Evolutionary conservation across 1,140 invertebrate species (phyloP).

Genomic region (Sarcophaga bullata): DNA sequence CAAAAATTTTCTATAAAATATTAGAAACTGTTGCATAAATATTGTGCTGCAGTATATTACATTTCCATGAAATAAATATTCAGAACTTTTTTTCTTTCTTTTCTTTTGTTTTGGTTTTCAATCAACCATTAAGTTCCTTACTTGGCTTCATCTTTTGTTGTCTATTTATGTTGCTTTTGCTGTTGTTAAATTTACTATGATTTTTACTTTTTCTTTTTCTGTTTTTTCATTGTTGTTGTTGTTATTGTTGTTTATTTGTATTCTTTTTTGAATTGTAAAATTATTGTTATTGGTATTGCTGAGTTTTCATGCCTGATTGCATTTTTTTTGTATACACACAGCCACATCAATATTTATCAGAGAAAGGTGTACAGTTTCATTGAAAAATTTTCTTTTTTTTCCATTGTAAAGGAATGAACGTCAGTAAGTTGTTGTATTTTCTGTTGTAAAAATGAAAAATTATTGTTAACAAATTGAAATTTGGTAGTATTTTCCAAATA

Average conservation of each 20-base stretch:
- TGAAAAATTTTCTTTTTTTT: not conserved
- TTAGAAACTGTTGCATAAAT: too few relatives aligned
- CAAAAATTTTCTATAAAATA: too few relatives aligned
- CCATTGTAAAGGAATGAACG: not conserved
- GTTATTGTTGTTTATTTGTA: slow-evolving; percentile 19
- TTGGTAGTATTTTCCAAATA: slow-evolving; percentile 25
- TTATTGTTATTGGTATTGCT: slow-evolving; percentile 23
- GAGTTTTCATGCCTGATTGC: slow-evolving; percentile 33
- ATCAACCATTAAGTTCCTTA: slow-evolving; percentile 32
- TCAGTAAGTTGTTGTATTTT: not conserved
- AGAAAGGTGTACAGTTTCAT: not conserved
- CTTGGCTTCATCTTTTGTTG: slow-evolving; percentile 40
- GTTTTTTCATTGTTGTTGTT: too few relatives aligned
- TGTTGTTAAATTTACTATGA: not conserved
- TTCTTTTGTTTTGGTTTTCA: slow-evolving; percentile 10
- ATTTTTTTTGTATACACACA: slow-evolving; percentile 9
- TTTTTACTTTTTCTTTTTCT: not conserved
- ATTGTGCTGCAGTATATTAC: too few relatives aligned
- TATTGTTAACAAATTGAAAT: not conserved
- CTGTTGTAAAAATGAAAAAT: not conserved
- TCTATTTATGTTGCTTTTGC: slow-evolving; percentile 22
- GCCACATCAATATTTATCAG: not conserved
- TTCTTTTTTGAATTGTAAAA: slow-evolving; percentile 32
- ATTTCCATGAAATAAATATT: too few relatives aligned
- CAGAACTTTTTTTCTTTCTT: too few relatives aligned